Base-by-base conservation (phyloP, 2,797 vertebrate genomes). In the Clarias laeviceps region DNA sequence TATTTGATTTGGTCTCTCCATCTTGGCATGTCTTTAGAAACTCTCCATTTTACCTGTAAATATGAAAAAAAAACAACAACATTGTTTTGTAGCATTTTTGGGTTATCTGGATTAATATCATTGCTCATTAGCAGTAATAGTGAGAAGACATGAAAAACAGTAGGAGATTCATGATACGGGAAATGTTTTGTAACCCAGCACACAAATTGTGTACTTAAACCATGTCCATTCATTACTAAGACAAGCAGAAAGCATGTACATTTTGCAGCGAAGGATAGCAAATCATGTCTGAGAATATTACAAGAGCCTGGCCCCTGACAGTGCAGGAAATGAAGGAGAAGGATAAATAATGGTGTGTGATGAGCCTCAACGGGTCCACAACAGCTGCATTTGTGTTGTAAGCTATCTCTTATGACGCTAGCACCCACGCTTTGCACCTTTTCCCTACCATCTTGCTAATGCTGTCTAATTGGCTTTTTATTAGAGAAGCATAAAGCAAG, bases 381-480 rank as follows among this genome's bases (percentile, higher is more conserved):
- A 62, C 37, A 79, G 62, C 81, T 50, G 50, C 78, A 82, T 86
- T 81, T 79, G 59, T 83, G 65, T 83, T 84, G 45, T 74, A 69
- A 66, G 80, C 45, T 29, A 24, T 22, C n/a, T 66, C 61, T 27
- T 59, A 24, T 87, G 83, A 82, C 12, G 77, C 66, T 57, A 24
- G 64, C 54, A 50, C 64, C 54, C 69, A 76, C 79, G 64, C 83
- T 70, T 34, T 29, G 29, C 77, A 56, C 64, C 84, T 40, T 34
- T 82, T n/a, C 78, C 82, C 68, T 84, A 59, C 81, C n/a, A 45
- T 27, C 57, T 37, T 45, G 40, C 77, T 87, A 87, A 88, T 84
- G 79, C 27, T 0, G 20, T 69, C 69, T 87, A 88, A 88, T 89
- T 84, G 86, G 56, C 80, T 66, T 66, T 82, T 78, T 72, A 85